Evolutionary conservation across 2,797 vertebrate species (phyloP), one percentile per base, ranked within the genome.

Genomic region (Bradypus variegatus): DNA sequence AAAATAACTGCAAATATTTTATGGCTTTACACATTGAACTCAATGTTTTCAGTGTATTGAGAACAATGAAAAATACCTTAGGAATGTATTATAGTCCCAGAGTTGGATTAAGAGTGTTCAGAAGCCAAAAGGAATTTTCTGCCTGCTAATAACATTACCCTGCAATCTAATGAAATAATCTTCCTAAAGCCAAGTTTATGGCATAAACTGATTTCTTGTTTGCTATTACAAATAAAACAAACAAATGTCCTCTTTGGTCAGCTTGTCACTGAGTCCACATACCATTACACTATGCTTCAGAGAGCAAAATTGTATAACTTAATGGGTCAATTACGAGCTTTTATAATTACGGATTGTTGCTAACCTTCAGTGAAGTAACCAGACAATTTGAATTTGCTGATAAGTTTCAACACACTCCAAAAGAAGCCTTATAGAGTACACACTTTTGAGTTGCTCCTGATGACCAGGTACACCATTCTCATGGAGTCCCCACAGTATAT

Each of bases 81-180:
- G 95, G 96, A 96, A 95, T 95, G 95, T 92, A 82, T 95, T 96
- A 94, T 55, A 78, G 94, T 90, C 94, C 95, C 95, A 84, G 90
- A 91, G 94, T 95, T 95, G 89, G 95, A 95, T 96, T 95, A 96
- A 95, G 90, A 70, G 73, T 60, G 55, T 93, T 93, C 25, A 0
- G 90, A 94, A 95, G 94, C 94, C 67, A 91, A 91, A 95, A 95
- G 90, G 92, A 95, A 94, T 96, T 96, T 96, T 95, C 91, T 94
- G 94, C 88, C 90, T 94, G 88, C 91, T 96, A 94, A 96, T 94
- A 95, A 93, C 91, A 81, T 96, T 96, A 94, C 79, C 65, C 77
- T 88, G 88, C 69, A 94, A 91, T 91, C 94, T 96, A 94, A 96
- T 96, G 93, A 96, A 96, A 93, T 94, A 94, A 92, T 94, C 94